Evolutionary conservation across 2,797 vertebrate genomes (phyloP), one percentile per base, ranked within the genome.

Genomic region (Echeneis naucrates): DNA sequence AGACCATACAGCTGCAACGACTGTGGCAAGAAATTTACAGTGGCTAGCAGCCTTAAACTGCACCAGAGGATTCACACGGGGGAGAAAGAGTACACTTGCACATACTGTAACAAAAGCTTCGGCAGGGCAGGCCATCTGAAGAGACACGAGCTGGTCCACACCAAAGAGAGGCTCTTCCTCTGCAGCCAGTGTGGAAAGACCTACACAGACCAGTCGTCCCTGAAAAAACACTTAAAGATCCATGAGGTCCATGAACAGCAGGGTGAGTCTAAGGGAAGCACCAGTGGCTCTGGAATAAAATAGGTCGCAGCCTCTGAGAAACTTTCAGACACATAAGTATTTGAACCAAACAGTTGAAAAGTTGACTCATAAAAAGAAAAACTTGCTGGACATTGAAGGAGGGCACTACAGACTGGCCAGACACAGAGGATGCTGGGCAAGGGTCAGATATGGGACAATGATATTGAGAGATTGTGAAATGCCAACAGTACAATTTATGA

Each of bases 11-110:
- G 89, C 84, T 95, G 94, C 77, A 63, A 50, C 0, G 86, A 93
- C 70, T 95, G 94, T 0, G 92, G 90, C 21, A 94, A 92, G 74
- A 90, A 77, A 64, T 95, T 95, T 37, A 93, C 93, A 0, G 93
- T 95, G 81, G 92, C 93, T 54, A 94, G 93, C 81, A 95, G 93
- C 87, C 92, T 95, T 1, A 95, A 94, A 48, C 87, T 94, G 65
- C 94, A 95, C 88, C 89, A 91, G 84, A 87, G 92, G 61, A 94
- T 90, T 48, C 94, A 95, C 84, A 94, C 92, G 0, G 93, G 93
- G 0, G 94, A 95, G 84, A 94, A 94, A 70, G 90, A 87, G 26
- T 94, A 93, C 84, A 82, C 60, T 86, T 95, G 94, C 81, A 75
- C 88, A 0, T 92, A 80, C 88, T 95, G 94, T 59, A 87, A 54